Conservation (phyloP, 2,113 vertebrate genomes). For the Cricetomys ansorgei region DNA sequence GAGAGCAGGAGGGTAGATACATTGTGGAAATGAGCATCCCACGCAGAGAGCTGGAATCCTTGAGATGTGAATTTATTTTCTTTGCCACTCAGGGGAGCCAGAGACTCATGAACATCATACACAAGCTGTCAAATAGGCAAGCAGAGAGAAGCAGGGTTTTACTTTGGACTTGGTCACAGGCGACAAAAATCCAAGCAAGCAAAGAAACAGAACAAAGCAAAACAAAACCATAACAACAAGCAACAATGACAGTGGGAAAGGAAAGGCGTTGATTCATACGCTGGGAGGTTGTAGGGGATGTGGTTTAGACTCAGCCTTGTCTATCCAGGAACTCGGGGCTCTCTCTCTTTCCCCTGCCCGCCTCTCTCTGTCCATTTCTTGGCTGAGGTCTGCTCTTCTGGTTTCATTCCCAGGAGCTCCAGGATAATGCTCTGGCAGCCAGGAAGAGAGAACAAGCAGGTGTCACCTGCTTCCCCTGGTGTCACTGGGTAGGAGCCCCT, state of each 20-base stretch:
- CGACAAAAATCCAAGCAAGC: not conserved
- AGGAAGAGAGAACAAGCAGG: not conserved
- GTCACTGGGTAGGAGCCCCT: not conserved
- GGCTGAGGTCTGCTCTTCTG: not conserved
- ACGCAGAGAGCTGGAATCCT: not conserved
- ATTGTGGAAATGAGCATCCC: not conserved
- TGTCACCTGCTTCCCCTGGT: not conserved
- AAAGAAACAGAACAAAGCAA: not conserved
- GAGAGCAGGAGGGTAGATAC: not conserved
- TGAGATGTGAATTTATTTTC: slow-evolving; percentile 64
- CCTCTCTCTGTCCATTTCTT: not conserved
- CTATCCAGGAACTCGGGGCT: not conserved
- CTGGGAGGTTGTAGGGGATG: not conserved
- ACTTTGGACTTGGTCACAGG: not conserved
- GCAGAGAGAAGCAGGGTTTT: not conserved
- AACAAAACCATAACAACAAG: not conserved
- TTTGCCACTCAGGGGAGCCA: slow-evolving; percentile 81
- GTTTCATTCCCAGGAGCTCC: not conserved
- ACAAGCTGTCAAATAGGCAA: not conserved
- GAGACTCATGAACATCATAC: slow-evolving; percentile 67
- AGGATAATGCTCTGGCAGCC: not conserved
- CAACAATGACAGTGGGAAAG: not conserved
- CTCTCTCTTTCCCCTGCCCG: not conserved
- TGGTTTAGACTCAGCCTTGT: not conserved
- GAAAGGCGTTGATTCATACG: not conserved